Evolutionary conservation across 2,888 invertebrate species (phyloP).

Genomic region (Diarsia brunnea): DNA sequence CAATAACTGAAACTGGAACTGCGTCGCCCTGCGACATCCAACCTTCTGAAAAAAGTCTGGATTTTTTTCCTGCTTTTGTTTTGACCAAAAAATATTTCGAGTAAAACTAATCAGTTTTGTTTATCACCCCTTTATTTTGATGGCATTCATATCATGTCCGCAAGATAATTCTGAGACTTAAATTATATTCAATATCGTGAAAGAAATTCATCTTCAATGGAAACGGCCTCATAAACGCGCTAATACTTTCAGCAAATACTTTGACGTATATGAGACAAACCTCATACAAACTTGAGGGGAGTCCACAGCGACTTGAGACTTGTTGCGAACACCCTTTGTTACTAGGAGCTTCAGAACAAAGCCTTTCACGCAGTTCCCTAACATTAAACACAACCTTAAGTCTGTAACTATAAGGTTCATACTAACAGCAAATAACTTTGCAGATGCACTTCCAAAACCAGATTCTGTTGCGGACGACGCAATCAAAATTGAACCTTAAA

Average conservation of each 20-base stretch:
- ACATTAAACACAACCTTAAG: constrained; percentile 39
- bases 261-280: constrained; percentile 82
- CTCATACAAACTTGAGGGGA: constrained; percentile 80
- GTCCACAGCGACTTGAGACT: constrained; percentile 81
- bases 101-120: no score
- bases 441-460: constrained; percentile 43
- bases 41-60: no score
- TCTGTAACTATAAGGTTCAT: neutral
- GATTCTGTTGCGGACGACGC: neutral
- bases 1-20: neutral
- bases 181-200: neutral
- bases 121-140: no score
- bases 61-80: no score
- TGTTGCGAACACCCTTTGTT: constrained; percentile 82
- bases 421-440: constrained; percentile 22
- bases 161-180: neutral
- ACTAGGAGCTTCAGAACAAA: constrained; percentile 71
- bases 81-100: no score
- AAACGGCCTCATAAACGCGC: constrained; percentile 62
- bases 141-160: neutral
- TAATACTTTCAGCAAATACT: constrained; percentile 88
- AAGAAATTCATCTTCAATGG: constrained; percentile 40
- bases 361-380: constrained; percentile 8
- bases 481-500: constrained; percentile 49
- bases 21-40: no score